Evolutionary conservation across 2,113 vertebrate genomes (phyloP).

Genomic region (Scatophagus argus): DNA sequence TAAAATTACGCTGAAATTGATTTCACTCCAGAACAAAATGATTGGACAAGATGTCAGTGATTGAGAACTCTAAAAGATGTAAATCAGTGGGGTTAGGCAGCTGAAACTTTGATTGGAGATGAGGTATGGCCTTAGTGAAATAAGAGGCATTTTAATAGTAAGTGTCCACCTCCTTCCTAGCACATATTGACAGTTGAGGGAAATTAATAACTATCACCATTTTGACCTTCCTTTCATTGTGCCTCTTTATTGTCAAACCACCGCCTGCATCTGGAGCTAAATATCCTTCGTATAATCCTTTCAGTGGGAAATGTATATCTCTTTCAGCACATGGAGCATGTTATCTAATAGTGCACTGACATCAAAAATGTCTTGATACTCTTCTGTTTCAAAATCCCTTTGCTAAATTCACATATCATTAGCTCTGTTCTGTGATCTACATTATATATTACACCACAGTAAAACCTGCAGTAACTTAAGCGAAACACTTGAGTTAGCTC

Average conservation of each 20-base stretch:
- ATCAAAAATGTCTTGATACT: neutral
- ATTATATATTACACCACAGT: neutral
- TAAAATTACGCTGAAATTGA: neutral
- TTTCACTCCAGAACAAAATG: neutral
- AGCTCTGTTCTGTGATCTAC: slow-evolving; percentile 6
- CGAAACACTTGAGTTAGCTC: slow-evolving; percentile 39
- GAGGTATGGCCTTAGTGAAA: neutral
- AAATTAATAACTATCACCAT: neutral
- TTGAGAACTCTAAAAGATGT: neutral
- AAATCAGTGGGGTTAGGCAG: too few relatives aligned
- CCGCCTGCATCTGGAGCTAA: neutral
- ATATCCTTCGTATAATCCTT: neutral
- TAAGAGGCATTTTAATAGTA: neutral
- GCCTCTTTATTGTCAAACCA: neutral
- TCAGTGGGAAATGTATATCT: neutral
- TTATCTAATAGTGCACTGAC: neutral
- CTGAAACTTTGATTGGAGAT: neutral
- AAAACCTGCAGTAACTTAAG: slow-evolving; percentile 29
- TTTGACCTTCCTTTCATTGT: slow-evolving; percentile 1
- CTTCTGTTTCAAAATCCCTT: slow-evolving; percentile 1
- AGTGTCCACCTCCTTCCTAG: neutral
- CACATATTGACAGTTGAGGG: neutral
- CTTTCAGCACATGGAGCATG: neutral
- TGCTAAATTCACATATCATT: slow-evolving; percentile 12
- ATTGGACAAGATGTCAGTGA: neutral